These are phyloP conservation scores for Xylota segnis DNA, from an alignment of 2,888 invertebrate species.

Conservation along the genomic window DNA sequence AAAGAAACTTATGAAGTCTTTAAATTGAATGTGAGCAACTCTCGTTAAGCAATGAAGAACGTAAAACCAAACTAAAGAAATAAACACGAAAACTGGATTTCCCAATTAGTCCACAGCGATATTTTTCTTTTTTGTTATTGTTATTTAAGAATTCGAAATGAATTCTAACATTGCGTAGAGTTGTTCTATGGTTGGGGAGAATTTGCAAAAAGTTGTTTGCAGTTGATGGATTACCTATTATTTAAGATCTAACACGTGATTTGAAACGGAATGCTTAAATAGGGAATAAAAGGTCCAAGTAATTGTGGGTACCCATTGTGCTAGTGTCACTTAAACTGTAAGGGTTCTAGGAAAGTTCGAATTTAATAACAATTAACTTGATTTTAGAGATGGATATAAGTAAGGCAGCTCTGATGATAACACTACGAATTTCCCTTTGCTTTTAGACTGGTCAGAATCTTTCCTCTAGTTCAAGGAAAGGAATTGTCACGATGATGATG, in stretches of 20 bases:
- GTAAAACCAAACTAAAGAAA: slow-evolving; percentile 11
- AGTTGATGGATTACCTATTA: slow-evolving; percentile 19
- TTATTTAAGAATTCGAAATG: not conserved
- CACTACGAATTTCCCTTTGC: too few species aligned
- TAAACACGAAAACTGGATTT: slow-evolving; percentile 46
- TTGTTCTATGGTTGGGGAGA: not conserved
- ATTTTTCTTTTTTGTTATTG: not conserved
- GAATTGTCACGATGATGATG: too few species aligned
- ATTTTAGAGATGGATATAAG: too few species aligned
- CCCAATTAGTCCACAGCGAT: slow-evolving; percentile 52
- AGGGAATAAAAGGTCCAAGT: not conserved
- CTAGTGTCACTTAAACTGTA: too few species aligned
- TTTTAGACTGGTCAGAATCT: too few species aligned
- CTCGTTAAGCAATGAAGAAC: slow-evolving; percentile 45
- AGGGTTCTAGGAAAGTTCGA: too few species aligned
- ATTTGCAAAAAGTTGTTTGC: not conserved
- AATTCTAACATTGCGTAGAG: too few species aligned
- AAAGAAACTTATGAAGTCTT: not conserved
- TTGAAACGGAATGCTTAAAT: slow-evolving; percentile 11
- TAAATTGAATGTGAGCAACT: slow-evolving; percentile 26
- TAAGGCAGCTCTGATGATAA: too few species aligned
- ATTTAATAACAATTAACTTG: too few species aligned
- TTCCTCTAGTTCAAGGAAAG: too few species aligned
- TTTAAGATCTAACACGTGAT: not conserved
- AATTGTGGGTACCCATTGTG: too few species aligned